Percentiles rank a stretch among this genome's conserved stretches.
Evolutionary conservation across 2,888 invertebrate genomes (phyloP).

Genomic region (Lucinisca nassula): DNA sequence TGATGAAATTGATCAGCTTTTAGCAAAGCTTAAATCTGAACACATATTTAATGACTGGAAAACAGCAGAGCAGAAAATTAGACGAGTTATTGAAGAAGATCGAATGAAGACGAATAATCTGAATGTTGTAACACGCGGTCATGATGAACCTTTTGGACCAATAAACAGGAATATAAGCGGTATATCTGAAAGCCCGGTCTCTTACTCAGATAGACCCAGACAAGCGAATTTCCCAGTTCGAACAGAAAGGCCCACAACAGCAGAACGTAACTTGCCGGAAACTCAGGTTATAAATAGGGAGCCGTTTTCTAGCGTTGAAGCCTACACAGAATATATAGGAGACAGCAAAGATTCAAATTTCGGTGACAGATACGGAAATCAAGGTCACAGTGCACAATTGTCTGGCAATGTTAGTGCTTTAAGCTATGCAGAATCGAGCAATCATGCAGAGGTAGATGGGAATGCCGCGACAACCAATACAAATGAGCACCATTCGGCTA

Average conservation of each 20-base stretch:
- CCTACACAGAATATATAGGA: neutral
- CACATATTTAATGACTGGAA: neutral
- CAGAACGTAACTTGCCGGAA: too few species aligned
- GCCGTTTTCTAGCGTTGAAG: neutral
- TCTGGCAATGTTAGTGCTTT: too few species aligned
- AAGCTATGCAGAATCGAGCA: too few species aligned
- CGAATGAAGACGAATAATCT: neutral
- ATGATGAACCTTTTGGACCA: too few species aligned
- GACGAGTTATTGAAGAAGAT: neutral
- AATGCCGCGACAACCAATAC: neutral
- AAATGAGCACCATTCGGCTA: neutral
- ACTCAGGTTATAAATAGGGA: too few species aligned
- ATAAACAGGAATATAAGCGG: too few species aligned
- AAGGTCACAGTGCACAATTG: neutral
- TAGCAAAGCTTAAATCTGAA: neutral
- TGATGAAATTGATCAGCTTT: neutral
- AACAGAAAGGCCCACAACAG: too few species aligned
- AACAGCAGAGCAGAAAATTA: neutral
- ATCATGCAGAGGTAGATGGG: too few species aligned
- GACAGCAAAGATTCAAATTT: neutral
- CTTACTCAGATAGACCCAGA: too few species aligned
- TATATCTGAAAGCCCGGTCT: too few species aligned
- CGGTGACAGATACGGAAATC: neutral
- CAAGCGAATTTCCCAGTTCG: too few species aligned
- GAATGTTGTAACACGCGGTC: too few species aligned